phyloP scores from a whole-genome alignment of 1,140 invertebrate species.

The Eriocheir sinensis region DNA sequence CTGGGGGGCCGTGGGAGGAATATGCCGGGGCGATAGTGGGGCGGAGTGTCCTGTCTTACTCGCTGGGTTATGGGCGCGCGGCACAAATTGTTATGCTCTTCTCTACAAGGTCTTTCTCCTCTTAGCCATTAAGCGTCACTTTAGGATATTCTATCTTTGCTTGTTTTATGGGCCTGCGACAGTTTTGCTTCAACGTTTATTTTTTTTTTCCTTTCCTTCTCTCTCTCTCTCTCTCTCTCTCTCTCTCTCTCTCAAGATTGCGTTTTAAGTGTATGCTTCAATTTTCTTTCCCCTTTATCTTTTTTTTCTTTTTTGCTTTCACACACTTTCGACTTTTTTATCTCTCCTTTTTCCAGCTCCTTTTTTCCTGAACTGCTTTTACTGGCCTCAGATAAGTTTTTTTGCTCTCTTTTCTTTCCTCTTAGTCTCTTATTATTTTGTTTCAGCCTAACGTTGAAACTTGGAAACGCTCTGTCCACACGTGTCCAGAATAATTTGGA shows the following conservation, averaged over 20 bases:
- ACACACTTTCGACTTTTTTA: no score
- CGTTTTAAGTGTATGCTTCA: background rate
- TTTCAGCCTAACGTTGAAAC: background rate
- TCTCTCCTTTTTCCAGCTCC: no score
- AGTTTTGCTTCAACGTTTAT: background rate
- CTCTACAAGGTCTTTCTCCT: background rate
- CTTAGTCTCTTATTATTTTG: background rate
- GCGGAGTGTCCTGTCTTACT: background rate
- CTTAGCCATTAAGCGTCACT: background rate
- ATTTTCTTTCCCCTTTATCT: background rate
- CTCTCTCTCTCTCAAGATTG: background rate
- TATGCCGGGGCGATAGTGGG: conserved; percentile 10
- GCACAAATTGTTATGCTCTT: background rate
- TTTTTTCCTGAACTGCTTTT: no score
- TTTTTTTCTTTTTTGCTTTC: background rate
- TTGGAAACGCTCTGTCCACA: background rate
- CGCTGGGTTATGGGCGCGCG: background rate
- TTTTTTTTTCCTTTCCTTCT: background rate
- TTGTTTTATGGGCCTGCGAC: background rate
- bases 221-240: background rate
- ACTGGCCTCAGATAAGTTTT: no score
- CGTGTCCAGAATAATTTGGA: no score
- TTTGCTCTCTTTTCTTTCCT: no score
- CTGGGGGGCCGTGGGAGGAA: background rate
- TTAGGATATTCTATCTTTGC: background rate